phyloP scores from a whole-genome alignment of 2,113 vertebrate species.

The Odocoileus virginianus region DNA sequence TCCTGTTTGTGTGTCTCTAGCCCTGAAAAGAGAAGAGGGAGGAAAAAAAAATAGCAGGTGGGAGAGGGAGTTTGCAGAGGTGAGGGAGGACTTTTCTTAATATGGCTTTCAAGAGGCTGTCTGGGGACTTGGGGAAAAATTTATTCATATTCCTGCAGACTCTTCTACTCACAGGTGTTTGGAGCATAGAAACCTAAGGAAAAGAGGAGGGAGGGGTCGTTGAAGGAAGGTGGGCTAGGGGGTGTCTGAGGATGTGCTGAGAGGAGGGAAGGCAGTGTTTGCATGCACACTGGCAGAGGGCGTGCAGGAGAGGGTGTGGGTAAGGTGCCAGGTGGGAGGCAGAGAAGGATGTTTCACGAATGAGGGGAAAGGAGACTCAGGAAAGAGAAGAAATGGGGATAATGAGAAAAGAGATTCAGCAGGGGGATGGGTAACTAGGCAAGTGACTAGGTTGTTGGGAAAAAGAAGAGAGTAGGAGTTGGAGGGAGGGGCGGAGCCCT shows the following conservation, averaged over 20 bases:
- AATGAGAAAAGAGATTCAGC: neutral
- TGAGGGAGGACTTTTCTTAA: neutral
- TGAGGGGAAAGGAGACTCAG: neutral
- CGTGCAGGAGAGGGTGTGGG: neutral
- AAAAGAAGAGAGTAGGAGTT: neutral
- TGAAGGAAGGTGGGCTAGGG: neutral
- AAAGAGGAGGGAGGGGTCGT: neutral
- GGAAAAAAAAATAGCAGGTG: neutral
- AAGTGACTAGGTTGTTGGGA: neutral
- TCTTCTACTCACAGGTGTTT: neutral
- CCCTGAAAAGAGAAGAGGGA: neutral
- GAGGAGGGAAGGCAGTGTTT: neutral
- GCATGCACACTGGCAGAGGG: neutral
- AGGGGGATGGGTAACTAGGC: neutral
- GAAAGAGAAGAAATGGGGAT: neutral
- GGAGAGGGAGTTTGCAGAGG: neutral
- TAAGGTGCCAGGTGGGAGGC: neutral
- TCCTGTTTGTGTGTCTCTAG: conserved; percentile 23
- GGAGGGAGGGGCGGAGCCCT: neutral
- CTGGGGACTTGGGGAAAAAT: neutral
- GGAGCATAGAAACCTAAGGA: neutral
- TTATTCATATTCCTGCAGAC: neutral
- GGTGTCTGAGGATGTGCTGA: neutral
- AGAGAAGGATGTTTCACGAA: neutral
- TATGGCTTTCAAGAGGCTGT: neutral